Percentiles rank a stretch among this genome's conserved stretches.
These are phyloP conservation scores for Sebastes melanostomus DNA, from an alignment of 2,797 vertebrate genomes.

Conservation along the genomic window DNA sequence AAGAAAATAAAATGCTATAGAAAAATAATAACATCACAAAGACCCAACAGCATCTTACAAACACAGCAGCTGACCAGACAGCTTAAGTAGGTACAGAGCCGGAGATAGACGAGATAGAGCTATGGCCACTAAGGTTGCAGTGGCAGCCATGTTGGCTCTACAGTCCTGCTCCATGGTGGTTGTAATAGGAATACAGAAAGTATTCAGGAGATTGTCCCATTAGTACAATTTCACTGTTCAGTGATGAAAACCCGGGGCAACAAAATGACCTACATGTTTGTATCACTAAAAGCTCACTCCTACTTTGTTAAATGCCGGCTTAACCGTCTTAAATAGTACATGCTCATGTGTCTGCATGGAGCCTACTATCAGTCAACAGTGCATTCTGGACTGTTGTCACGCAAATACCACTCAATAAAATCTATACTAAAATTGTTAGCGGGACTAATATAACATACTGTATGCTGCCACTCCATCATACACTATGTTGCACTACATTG, in stretches of 20 bases:
- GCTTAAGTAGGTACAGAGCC: constrained; percentile 19
- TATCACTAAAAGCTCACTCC: background rate
- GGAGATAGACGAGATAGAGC: background rate
- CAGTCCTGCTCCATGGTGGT: background rate
- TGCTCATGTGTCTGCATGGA: constrained; percentile 4
- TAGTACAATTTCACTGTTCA: background rate
- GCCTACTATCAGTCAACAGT: background rate
- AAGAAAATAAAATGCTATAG: constrained; percentile 33
- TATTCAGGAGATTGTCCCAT: constrained; percentile 20
- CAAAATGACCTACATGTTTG: background rate
- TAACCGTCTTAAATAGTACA: background rate
- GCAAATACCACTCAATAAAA: background rate
- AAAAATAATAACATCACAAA: constrained; percentile 44
- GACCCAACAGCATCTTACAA: constrained; percentile 39
- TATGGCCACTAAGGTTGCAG: constrained; percentile 6
- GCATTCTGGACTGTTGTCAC: background rate
- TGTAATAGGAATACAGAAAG: constrained; percentile 12
- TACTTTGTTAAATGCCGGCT: background rate
- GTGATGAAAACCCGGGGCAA: accelerated
- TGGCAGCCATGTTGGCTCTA: constrained; percentile 16
- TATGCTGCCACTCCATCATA: background rate
- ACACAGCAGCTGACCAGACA: constrained; percentile 54
- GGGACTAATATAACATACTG: background rate
- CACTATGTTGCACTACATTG: background rate
- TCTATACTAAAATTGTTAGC: background rate